A percentile compares a stretch with the other conserved stretches of the same genome.
phyloP scores from a whole-genome alignment of 2,113 vertebrate genomes.

The Strix aluco region DNA sequence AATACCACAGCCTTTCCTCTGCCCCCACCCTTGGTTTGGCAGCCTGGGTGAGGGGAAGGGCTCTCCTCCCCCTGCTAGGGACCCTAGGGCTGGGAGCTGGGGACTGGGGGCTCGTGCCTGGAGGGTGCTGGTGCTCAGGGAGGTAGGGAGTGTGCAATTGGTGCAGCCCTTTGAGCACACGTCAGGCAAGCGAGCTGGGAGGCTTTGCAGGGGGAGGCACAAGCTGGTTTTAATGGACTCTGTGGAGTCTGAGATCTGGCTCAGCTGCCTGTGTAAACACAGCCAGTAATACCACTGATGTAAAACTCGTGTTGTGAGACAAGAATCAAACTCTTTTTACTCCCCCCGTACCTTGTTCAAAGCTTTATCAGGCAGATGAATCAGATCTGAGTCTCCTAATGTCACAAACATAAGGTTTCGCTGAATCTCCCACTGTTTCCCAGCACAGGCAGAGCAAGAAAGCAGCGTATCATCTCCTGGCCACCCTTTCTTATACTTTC shows the following conservation, averaged over 20 bases:
- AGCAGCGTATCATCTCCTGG: neutral
- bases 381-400: neutral
- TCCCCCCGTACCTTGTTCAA: neutral
- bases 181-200: neutral
- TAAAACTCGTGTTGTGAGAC: conserved; percentile 1
- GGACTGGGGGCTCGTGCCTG: neutral
- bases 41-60: neutral
- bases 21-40: rapidly evolving
- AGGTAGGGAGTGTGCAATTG: neutral
- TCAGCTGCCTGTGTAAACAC: neutral
- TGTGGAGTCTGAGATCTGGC: neutral
- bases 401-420: neutral
- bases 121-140: neutral
- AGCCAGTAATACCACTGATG: neutral
- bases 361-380: conserved; percentile 36
- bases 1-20: neutral
- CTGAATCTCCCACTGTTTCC: neutral
- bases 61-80: rapidly evolving
- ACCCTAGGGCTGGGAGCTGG: neutral
- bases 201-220: neutral
- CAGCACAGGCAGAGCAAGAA: neutral
- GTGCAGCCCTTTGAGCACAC: rapidly evolving
- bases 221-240: conserved; percentile 29
- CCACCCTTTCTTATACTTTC: neutral
- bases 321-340: conserved; percentile 18